A percentile compares a stretch with the other conserved stretches of the same genome.
These are phyloP conservation scores for Atta cephalotes DNA, from an alignment of 1,140 invertebrate species.

Conservation along the genomic window DNA sequence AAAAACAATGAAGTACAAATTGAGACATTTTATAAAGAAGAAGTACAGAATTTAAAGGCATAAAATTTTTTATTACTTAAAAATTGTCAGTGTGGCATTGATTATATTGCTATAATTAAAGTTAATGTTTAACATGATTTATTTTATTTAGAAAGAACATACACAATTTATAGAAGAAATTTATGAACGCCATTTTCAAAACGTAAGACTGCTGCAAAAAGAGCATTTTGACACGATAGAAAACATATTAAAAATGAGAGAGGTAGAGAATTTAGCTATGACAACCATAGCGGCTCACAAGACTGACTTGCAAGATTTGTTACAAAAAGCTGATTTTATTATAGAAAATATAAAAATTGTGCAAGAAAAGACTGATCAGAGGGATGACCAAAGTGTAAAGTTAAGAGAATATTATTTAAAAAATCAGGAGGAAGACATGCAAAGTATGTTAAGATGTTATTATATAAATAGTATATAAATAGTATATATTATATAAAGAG, in stretches of 20 bases:
- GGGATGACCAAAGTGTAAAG: slow-evolving; percentile 72
- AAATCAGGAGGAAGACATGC: slow-evolving; percentile 77
- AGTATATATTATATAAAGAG: too few species aligned
- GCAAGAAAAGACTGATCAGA: slow-evolving; percentile 75
- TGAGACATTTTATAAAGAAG: slow-evolving; percentile 78
- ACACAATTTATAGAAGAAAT: slow-evolving; percentile 77
- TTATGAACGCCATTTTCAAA: slow-evolving; percentile 77
- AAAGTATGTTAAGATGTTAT: slow-evolving; percentile 73
- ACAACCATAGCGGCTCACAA: slow-evolving; percentile 77
- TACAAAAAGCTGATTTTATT: slow-evolving; percentile 78
- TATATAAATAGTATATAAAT: not conserved
- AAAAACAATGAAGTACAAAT: slow-evolving; percentile 79
- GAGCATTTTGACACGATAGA: slow-evolving; percentile 81
- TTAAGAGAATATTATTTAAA: slow-evolving; percentile 75
- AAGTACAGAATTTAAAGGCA: slow-evolving; percentile 81
- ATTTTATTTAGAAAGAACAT: slow-evolving; percentile 77
- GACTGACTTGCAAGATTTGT: slow-evolving; percentile 78
- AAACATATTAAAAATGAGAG: slow-evolving; percentile 80
- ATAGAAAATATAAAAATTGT: slow-evolving; percentile 76
- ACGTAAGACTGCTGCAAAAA: slow-evolving; percentile 79
- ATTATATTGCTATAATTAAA: slow-evolving; percentile 22
- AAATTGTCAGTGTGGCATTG: not conserved
- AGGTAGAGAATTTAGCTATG: slow-evolving; percentile 79
- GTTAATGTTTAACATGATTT: slow-evolving; percentile 11
- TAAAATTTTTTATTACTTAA: not conserved